phyloP scores from a whole-genome alignment of 2,113 vertebrate genomes.

The Salminus brasiliensis region DNA sequence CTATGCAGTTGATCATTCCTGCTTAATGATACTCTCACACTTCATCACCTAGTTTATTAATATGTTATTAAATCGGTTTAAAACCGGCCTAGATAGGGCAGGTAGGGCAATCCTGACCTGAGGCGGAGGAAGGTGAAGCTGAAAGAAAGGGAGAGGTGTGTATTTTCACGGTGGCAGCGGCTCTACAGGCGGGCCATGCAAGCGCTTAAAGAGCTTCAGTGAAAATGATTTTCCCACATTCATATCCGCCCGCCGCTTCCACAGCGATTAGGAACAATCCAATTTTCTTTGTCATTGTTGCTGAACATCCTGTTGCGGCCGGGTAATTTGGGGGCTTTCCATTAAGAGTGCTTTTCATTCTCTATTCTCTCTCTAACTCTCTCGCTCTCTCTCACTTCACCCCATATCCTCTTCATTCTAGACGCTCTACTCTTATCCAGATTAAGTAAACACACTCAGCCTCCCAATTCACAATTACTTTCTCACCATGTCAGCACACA shows the following conservation, averaged over 20 bases:
- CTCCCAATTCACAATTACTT: conserved; percentile 9
- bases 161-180: neutral
- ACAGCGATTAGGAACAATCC: conserved; percentile 35
- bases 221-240: conserved; percentile 30
- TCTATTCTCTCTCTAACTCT: conserved; percentile 32
- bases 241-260: conserved; percentile 10
- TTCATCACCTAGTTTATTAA: no score
- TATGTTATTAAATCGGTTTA: no score
- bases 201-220: conserved; percentile 66
- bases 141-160: conserved; percentile 25
- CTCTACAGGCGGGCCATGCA: conserved; percentile 51
- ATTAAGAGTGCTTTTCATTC: conserved; percentile 20
- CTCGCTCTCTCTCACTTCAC: conserved; percentile 12
- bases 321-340: conserved; percentile 49
- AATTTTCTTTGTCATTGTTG: conserved; percentile 40
- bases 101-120: neutral
- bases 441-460: neutral
- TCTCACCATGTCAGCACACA: neutral
- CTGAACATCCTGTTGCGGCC: conserved; percentile 43
- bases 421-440: neutral
- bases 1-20: no score
- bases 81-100: no score
- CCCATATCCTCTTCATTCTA: conserved; percentile 1
- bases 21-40: no score
- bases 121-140: conserved; percentile 38